phyloP scores from a whole-genome alignment of 2,113 vertebrate species.

The Tiliqua scincoides region DNA sequence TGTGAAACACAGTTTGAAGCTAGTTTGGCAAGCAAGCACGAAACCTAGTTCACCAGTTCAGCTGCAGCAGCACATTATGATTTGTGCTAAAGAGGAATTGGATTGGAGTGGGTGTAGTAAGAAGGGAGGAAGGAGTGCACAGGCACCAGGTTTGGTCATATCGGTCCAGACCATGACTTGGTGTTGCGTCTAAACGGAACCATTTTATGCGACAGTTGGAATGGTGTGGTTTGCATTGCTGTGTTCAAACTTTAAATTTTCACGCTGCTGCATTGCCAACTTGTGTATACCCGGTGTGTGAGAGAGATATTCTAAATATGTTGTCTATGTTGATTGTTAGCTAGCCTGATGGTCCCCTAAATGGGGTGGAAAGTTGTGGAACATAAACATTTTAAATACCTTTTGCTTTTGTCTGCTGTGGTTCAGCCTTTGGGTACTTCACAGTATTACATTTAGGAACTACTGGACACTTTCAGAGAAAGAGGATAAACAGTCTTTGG shows the following conservation, averaged over 20 bases:
- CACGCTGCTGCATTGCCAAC: neutral
- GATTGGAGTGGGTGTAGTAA: too few species aligned
- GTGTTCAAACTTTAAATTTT: neutral
- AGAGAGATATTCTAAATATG: too few species aligned
- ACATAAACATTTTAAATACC: too few species aligned
- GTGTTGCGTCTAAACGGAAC: too few species aligned
- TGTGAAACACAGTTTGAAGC: neutral
- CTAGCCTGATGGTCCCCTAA: too few species aligned
- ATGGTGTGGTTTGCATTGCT: neutral
- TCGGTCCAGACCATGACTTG: neutral
- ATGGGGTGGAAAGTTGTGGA: too few species aligned
- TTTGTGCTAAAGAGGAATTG: neutral
- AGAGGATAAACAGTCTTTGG: neutral
- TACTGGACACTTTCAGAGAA: neutral
- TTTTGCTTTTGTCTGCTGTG: neutral
- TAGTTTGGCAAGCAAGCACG: neutral
- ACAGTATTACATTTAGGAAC: neutral
- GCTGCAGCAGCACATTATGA: neutral
- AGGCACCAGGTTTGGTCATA: neutral
- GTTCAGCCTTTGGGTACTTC: neutral
- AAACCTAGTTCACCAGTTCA: neutral
- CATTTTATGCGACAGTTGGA: slow-evolving; percentile 9
- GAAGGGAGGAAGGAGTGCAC: neutral
- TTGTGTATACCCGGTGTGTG: neutral
- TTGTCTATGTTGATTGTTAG: too few species aligned